phyloP scores from a whole-genome alignment of 1,140 invertebrate species.

The Asbolus verrucosus region DNA sequence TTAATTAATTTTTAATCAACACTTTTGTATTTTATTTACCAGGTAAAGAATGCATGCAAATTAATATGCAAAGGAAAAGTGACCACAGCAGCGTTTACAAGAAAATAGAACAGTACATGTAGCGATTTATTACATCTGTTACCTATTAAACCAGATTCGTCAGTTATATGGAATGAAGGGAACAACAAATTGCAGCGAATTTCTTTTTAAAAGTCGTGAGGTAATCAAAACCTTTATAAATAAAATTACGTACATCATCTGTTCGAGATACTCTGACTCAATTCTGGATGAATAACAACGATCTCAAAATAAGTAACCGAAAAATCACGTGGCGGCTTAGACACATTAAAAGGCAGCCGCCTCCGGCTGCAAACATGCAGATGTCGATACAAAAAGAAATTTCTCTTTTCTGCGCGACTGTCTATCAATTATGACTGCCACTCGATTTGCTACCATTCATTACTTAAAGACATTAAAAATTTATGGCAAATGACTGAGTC shows the following conservation, averaged over 20 bases:
- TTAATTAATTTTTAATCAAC: neutral
- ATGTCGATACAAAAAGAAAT: conserved; percentile 25
- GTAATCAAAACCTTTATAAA: too few relatives aligned
- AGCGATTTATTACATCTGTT: too few relatives aligned
- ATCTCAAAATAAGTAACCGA: too few relatives aligned
- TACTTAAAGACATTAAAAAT: conserved; percentile 20
- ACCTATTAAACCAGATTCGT: too few relatives aligned
- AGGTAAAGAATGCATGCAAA: neutral
- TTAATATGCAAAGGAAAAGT: conserved; percentile 3
- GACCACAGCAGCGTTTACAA: neutral
- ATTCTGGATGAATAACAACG: too few relatives aligned
- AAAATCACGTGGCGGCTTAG: too few relatives aligned
- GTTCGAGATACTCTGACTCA: too few relatives aligned
- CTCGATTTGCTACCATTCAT: conserved; percentile 4
- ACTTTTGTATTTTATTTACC: neutral
- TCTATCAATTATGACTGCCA: neutral
- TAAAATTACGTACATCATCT: too few relatives aligned
- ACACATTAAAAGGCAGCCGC: neutral
- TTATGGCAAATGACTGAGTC: conserved; percentile 9
- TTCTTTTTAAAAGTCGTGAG: too few relatives aligned
- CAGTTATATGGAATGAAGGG: too few relatives aligned
- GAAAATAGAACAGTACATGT: too few relatives aligned
- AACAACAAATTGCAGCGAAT: too few relatives aligned
- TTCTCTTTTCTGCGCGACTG: conserved; percentile 19
- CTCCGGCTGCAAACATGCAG: conserved; percentile 19